These are phyloP conservation scores for Serranochromis macrocephalus DNA, from an alignment of 2,113 vertebrate species.

Conservation along the genomic window DNA sequence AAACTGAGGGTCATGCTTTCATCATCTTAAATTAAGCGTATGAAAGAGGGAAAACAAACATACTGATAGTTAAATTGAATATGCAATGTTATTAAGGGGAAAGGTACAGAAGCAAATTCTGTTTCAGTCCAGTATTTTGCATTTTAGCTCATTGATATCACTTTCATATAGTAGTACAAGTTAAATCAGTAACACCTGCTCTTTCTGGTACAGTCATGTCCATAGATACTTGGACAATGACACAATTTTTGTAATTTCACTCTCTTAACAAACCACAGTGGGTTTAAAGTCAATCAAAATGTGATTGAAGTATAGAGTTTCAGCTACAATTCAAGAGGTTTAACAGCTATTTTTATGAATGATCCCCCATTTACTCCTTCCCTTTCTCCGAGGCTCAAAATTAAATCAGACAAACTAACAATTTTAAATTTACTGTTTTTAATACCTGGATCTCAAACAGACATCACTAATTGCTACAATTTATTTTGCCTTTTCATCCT, in stretches of 20 bases:
- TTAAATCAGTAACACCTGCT: neutral
- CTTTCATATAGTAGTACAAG: neutral
- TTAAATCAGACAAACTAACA: neutral
- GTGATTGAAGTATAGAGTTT: neutral
- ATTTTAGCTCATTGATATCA: neutral
- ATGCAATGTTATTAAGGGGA: neutral
- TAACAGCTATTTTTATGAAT: neutral
- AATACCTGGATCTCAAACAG: neutral
- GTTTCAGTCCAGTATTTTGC: neutral
- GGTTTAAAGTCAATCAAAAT: neutral
- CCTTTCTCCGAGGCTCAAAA: neutral
- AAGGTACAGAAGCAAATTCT: neutral
- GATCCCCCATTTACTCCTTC: neutral
- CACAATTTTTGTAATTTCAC: neutral
- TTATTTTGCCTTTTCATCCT: neutral
- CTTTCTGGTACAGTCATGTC: neutral
- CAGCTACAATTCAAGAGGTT: neutral
- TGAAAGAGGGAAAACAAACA: neutral
- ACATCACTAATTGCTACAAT: neutral
- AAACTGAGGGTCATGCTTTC: neutral
- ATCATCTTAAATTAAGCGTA: neutral
- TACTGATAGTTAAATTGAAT: neutral
- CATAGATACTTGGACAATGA: neutral
- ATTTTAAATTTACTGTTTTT: neutral
- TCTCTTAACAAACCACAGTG: neutral